Conservation (phyloP, 92 coral and sea anemone species). For the Siderastrea siderea region DNA sequence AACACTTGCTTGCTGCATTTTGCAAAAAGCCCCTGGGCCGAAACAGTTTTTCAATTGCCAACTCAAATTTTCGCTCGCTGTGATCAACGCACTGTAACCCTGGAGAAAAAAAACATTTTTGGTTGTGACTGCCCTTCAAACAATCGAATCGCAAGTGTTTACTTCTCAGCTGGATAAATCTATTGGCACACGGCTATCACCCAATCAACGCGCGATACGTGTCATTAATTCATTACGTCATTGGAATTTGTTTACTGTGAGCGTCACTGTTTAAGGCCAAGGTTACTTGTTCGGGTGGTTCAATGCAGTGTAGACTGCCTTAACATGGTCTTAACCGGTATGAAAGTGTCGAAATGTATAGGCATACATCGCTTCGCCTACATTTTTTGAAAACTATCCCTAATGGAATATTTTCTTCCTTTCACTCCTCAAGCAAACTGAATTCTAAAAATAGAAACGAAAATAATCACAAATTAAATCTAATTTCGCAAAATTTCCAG, state of each 20-base stretch:
- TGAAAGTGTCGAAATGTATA: no score
- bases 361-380: no score
- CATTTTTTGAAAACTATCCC: no score
- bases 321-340: not conserved
- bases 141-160: not conserved
- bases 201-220: slow-evolving; percentile 8
- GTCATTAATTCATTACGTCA: slow-evolving; percentile 1
- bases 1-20: not conserved
- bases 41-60: not conserved
- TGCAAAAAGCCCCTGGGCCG: not conserved
- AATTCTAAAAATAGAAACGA: no score
- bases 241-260: slow-evolving; percentile 9
- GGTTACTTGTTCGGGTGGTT: not conserved
- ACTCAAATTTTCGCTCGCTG: no score
- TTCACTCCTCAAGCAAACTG: no score
- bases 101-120: not conserved
- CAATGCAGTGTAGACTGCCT: not conserved
- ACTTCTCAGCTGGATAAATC: not conserved
- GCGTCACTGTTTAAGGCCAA: not conserved
- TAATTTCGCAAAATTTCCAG: no score
- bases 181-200: not conserved
- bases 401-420: no score
- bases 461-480: no score
- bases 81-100: not conserved
- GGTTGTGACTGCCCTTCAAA: not conserved